Percentiles rank a stretch among this genome's conserved stretches.
These are phyloP conservation scores for Sanderia malayensis DNA, from an alignment of 30 jellyfish, hydroid and myxozoan species.

Conservation along the genomic window DNA sequence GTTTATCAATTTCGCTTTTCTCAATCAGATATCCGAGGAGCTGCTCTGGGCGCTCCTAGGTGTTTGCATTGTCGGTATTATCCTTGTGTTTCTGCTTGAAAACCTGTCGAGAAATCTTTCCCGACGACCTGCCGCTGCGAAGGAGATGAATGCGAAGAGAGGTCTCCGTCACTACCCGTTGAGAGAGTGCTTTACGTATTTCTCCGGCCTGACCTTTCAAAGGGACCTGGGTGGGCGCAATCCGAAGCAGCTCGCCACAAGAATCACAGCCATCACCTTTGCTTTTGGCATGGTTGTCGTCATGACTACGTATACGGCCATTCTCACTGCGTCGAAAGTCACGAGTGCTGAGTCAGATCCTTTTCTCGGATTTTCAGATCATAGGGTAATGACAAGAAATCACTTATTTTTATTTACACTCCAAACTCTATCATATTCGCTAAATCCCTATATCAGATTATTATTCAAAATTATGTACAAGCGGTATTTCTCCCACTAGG, in stretches of 20 bases:
- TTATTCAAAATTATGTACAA: neutral
- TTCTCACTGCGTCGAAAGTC: conserved; percentile 72
- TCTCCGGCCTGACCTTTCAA: conserved; percentile 68
- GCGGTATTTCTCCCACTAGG: neutral
- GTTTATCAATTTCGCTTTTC: conserved; percentile 47
- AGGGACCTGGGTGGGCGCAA: conserved; percentile 76
- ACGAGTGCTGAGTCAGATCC: neutral
- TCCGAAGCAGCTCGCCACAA: conserved; percentile 60
- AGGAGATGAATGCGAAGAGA: too few species aligned
- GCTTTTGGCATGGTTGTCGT: conserved; percentile 76
- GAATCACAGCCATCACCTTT: conserved; percentile 53
- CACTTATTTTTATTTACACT: neutral
- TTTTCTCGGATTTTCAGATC: conserved; percentile 59
- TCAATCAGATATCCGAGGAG: conserved; percentile 15
- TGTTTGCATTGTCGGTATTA: conserved; percentile 9
- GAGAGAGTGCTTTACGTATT: conserved; percentile 59
- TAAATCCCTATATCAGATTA: too few species aligned
- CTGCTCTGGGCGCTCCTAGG: conserved; percentile 23
- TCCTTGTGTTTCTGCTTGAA: conserved; percentile 23
- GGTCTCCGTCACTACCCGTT: conserved; percentile 3
- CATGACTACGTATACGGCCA: conserved; percentile 83
- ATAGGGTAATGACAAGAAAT: conserved; percentile 39
- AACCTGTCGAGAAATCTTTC: neutral
- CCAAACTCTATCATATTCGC: neutral
- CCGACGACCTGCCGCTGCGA: too few species aligned